A percentile compares a stretch with the other conserved stretches of the same genome.
Evolutionary conservation across 2,888 invertebrate genomes (phyloP).

Genomic region (Tanypteryx hageni): DNA sequence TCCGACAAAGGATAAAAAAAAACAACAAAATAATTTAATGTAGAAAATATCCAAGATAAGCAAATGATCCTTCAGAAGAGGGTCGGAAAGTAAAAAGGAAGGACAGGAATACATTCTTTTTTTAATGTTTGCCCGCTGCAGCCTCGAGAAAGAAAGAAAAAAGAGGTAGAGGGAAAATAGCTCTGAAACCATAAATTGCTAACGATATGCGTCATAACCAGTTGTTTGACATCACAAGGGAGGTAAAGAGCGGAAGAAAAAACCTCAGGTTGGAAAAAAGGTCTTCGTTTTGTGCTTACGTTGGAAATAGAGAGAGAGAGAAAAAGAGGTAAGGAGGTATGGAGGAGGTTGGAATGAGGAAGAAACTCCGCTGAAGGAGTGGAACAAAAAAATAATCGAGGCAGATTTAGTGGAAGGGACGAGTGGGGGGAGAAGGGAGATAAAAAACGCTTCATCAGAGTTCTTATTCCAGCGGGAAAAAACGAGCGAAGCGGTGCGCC

Average conservation of each 20-base stretch:
- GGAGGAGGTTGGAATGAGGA: not conserved
- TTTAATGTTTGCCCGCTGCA: no score
- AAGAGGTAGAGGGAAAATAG: not conserved
- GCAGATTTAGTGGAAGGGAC: not conserved
- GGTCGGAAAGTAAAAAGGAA: no score
- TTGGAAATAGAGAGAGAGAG: not conserved
- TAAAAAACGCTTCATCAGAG: constrained; percentile 34
- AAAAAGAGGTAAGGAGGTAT: not conserved
- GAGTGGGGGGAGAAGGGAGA: not conserved
- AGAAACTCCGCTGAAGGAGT: not conserved
- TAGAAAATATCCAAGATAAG: no score
- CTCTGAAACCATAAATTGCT: not conserved
- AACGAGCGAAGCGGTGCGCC: not conserved
- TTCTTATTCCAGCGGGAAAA: not conserved
- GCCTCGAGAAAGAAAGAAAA: no score
- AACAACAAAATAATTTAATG: no score
- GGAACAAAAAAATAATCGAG: not conserved
- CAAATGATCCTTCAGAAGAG: no score
- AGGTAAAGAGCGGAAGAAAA: not conserved
- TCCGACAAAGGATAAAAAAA: no score
- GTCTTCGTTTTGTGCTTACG: constrained; percentile 24
- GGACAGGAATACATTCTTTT: no score
- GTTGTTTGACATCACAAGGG: constrained; percentile 36
- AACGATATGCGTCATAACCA: constrained; percentile 19
- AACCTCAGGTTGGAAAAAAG: not conserved